A percentile compares a stretch with the other conserved stretches of the same genome.
These are phyloP conservation scores for Astatoreochromis straeleni DNA, from an alignment of 2,113 vertebrate genomes.

Conservation along the genomic window DNA sequence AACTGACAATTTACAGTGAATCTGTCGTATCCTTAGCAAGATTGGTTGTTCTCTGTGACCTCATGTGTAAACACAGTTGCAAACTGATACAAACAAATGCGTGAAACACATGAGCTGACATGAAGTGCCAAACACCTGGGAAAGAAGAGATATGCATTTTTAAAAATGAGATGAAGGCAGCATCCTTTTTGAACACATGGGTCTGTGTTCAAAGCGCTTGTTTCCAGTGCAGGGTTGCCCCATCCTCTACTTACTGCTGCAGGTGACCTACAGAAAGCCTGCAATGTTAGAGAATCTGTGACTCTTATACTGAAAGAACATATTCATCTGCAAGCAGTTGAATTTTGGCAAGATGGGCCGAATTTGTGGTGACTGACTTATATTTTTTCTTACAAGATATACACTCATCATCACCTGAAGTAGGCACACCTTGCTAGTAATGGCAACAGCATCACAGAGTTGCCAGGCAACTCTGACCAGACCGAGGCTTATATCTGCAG, in stretches of 20 bases:
- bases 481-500: not conserved
- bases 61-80: not conserved
- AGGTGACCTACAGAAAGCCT: not conserved
- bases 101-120: not conserved
- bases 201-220: not conserved
- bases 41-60: not conserved
- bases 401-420: not conserved
- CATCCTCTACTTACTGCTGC: not conserved
- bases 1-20: not conserved
- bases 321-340: not conserved
- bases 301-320: not conserved
- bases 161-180: not conserved
- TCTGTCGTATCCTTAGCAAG: not conserved
- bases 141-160: not conserved
- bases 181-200: not conserved
- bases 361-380: not conserved
- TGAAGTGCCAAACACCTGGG: not conserved
- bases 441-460: not conserved
- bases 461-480: not conserved
- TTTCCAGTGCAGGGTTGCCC: not conserved
- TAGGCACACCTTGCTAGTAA: not conserved
- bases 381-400: not conserved
- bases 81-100: not conserved
- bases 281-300: not conserved
- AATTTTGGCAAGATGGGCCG: accelerated